Base-by-base conservation (phyloP, 2,888 invertebrate genomes). In the Maniola hyperantus region DNA sequence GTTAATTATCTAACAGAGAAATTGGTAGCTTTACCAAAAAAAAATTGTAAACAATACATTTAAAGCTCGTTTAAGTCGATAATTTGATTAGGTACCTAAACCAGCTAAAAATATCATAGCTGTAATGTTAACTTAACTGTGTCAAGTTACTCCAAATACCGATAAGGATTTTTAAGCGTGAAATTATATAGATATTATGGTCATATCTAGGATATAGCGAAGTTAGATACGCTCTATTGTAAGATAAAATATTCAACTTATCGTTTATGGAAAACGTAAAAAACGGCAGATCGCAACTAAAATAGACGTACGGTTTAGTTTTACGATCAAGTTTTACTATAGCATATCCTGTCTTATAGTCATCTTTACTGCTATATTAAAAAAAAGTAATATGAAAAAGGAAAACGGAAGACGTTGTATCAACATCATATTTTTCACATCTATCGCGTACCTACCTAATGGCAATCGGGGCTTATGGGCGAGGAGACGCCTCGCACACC, bases 261-360 rank as follows among this genome's bases (percentile, higher is more conserved):
- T 42, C 11, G 46, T 18, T n/a, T 36, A 57, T 34, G 6, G 20
- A 20, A 57, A 57, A 42, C 57, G 57, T 39, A 42, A 42, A 57
- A 55, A 39, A 42, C 39, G 18, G 18, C 57, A 57, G 34, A 54
- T 54, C 8, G 15, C 34, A 55, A 11, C 42, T 57, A 57, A 57
- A 57, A 57, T 57, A 57, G 57, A 42, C 20, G 20, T 57, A 39
- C 7, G 20, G 42, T 20, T 57, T 57, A 20, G 57, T 57, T 57
- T 57, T 34, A 57, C 57, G 39, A 57, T 18, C 11, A 18, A 15
- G 39, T 39, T 55, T 55, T 20, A 54, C 51, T 51, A 39, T 55
- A 55, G 55, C 39, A 18, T 57, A 57, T 57, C 57, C 42, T 57
- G 57, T 57, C 18, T 42, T 57, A 42, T 15, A 55, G 18, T 55